These are phyloP conservation scores for Pterostichus madidus DNA, from an alignment of 2,888 invertebrate species.

Conservation along the genomic window DNA sequence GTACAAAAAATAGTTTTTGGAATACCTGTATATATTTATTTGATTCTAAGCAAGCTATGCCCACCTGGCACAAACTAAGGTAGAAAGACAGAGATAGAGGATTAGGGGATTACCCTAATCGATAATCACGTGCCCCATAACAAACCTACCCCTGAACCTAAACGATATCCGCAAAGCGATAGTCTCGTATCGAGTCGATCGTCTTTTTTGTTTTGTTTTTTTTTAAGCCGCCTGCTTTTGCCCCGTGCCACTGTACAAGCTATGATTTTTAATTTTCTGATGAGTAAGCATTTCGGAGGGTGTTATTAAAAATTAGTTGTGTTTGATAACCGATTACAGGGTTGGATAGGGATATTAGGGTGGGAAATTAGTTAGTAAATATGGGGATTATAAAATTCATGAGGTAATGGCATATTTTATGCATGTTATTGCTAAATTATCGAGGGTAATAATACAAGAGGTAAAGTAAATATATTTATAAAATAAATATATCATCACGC, in stretches of 20 bases:
- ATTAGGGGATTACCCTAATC: conserved; percentile 57
- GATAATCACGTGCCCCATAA: conserved; percentile 37
- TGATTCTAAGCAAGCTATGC: too few species aligned
- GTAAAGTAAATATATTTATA: too few species aligned
- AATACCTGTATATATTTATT: too few species aligned
- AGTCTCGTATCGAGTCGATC: background rate
- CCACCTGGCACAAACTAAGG: background rate
- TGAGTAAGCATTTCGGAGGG: conserved; percentile 38
- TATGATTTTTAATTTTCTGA: conserved; percentile 48
- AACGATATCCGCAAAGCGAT: background rate
- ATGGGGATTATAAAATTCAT: background rate
- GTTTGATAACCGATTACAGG: conserved; percentile 52
- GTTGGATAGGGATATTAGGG: conserved; percentile 28
- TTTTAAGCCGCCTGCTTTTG: conserved; percentile 28
- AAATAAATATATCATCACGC: too few species aligned
- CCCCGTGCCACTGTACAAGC: conserved; percentile 8
- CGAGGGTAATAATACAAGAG: too few species aligned
- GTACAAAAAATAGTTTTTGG: too few species aligned
- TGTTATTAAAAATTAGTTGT: conserved; percentile 63
- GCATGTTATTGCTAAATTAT: too few species aligned
- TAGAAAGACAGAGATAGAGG: background rate
- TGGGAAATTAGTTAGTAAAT: background rate
- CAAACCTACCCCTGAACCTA: background rate
- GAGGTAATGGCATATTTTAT: too few species aligned
- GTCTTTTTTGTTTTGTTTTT: conserved; percentile 40